phyloP scores from a whole-genome alignment of 2,797 vertebrate genomes.

The Catostomus latipinnis region DNA sequence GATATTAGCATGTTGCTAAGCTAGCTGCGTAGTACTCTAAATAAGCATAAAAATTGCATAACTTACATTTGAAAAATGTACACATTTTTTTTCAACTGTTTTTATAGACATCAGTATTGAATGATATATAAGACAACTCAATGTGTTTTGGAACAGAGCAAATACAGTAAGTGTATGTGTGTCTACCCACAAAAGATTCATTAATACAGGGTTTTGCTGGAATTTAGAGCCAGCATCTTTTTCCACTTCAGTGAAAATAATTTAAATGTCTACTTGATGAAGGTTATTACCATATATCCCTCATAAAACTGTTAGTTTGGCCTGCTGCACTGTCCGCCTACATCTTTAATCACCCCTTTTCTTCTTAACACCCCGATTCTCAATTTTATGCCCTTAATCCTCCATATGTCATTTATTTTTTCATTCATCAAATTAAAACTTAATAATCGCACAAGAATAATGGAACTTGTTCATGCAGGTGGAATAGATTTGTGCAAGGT shows the following conservation, averaged over 20 bases:
- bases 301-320: slow-evolving; percentile 53
- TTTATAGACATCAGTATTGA: no score
- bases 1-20: no score
- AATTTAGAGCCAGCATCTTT: slow-evolving; percentile 6
- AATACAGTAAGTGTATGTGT: no score
- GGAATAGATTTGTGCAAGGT: background rate
- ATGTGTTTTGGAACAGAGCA: no score
- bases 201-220: background rate
- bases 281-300: slow-evolving; percentile 56
- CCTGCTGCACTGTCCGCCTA: slow-evolving; percentile 48
- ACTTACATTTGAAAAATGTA: no score
- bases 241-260: slow-evolving; percentile 57
- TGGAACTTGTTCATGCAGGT: background rate
- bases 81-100: no score
- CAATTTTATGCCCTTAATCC: slow-evolving; percentile 5
- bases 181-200: background rate
- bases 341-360: slow-evolving; percentile 1
- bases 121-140: no score
- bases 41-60: no score
- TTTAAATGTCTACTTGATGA: slow-evolving; percentile 64
- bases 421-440: slow-evolving; percentile 36
- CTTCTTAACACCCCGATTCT: background rate
- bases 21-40: no score
- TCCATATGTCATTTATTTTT: slow-evolving; percentile 9
- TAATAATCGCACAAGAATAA: slow-evolving; percentile 11